A percentile compares a stretch with the other conserved stretches of the same genome.
phyloP scores from a whole-genome alignment of 2,888 invertebrate species.

The Drosophila pullipes region DNA sequence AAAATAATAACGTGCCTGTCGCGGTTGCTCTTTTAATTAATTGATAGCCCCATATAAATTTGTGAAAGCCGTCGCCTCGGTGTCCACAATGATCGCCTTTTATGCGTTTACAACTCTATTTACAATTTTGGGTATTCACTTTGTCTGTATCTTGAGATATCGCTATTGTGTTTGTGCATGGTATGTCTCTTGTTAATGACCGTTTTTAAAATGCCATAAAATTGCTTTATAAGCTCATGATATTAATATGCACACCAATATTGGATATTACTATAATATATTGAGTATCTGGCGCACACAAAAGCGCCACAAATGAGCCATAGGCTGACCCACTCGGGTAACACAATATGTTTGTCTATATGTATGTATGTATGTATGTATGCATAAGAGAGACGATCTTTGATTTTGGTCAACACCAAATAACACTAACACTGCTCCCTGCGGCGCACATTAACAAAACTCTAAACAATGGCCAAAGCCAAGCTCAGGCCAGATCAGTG shows the following conservation, averaged over 20 bases:
- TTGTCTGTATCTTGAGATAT: slow-evolving; percentile 33
- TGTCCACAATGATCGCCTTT: slow-evolving; percentile 69
- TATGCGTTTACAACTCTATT: slow-evolving; percentile 80
- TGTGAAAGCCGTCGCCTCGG: slow-evolving; percentile 79
- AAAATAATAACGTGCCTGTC: slow-evolving; percentile 52
- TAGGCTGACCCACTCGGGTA: slow-evolving; percentile 11
- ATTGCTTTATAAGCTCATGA: slow-evolving; percentile 76
- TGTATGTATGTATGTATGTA: slow-evolving; percentile 18
- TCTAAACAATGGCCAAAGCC: slow-evolving; percentile 60
- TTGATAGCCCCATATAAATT: slow-evolving; percentile 77
- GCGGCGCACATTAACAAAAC: slow-evolving; percentile 75
- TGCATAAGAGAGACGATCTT: slow-evolving; percentile 45
- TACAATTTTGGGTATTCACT: slow-evolving; percentile 61
- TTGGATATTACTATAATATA: slow-evolving; percentile 81
- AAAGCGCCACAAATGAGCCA: slow-evolving; percentile 67
- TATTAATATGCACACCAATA: slow-evolving; percentile 81
- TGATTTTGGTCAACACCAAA: slow-evolving; percentile 65
- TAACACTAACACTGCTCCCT: slow-evolving; percentile 41
- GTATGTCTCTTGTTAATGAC: slow-evolving; percentile 71
- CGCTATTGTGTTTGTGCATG: slow-evolving; percentile 76
- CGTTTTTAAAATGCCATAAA: slow-evolving; percentile 81
- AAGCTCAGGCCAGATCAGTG: slow-evolving; percentile 20
- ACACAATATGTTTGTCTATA: slow-evolving; percentile 15
- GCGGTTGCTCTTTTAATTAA: slow-evolving; percentile 67
- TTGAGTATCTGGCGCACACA: slow-evolving; percentile 74